Evolutionary conservation across 2,113 vertebrate species (phyloP).

Genomic region (cat (Felis catus)): F.catus_Fca126_mat1.0 CM031426.1:39371501-39372000

Average conservation of each 20-base stretch:
- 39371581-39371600: neutral
- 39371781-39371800: neutral
- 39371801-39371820: neutral
- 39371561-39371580: neutral
- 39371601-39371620: neutral
- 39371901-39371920: too few relatives aligned
- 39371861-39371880: neutral
- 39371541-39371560: neutral
- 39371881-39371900: neutral
- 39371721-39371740: neutral
- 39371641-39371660: neutral
- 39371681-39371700: neutral
- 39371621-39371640: neutral
- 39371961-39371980: too few relatives aligned
- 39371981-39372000: too few relatives aligned
- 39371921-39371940: too few relatives aligned
- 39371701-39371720: neutral
- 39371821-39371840: neutral
- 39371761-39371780: neutral
- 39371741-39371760: neutral
- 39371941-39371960: too few relatives aligned
- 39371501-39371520: rapidly evolving
- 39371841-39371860: neutral
- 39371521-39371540: neutral
- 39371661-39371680: neutral